Conservation (phyloP, 2,888 invertebrate genomes). For the Nycteola revayana region DNA sequence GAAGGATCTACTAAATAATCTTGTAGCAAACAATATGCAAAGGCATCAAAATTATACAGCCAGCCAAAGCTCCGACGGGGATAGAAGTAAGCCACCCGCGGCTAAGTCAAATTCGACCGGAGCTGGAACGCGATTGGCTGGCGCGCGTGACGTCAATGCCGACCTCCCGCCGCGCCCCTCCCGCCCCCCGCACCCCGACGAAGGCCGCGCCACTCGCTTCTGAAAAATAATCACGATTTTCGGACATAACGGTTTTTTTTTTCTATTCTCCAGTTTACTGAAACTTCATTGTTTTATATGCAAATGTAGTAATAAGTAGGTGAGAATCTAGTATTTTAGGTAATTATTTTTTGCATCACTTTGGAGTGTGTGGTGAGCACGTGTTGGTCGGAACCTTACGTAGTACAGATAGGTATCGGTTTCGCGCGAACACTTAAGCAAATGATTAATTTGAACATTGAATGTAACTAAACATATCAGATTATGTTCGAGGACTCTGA, state of each 20-base stretch:
- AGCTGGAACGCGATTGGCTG: conserved; percentile 63
- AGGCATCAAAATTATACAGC: conserved; percentile 39
- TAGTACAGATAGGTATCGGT: conserved; percentile 3
- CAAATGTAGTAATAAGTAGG: conserved; percentile 24
- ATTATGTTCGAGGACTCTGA: not conserved
- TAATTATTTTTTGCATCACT: conserved; percentile 27
- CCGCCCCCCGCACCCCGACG: conserved; percentile 47
- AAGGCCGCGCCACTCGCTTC: conserved; percentile 68
- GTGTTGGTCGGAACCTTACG: conserved; percentile 20
- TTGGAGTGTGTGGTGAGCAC: conserved; percentile 29
- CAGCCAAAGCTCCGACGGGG: conserved; percentile 50
- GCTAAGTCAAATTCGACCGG: conserved; percentile 59
- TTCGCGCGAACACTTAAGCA: conserved; percentile 18
- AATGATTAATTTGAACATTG: conserved; percentile 16
- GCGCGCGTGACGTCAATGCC: conserved; percentile 76
- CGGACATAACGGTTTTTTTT: conserved; percentile 52
- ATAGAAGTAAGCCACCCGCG: conserved; percentile 54
- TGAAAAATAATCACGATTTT: conserved; percentile 76
- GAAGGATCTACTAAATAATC: conserved; percentile 22
- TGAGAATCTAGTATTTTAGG: conserved; percentile 23
- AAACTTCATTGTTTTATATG: conserved; percentile 39
- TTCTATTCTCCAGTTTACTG: conserved; percentile 37
- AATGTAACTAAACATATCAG: conserved; percentile 6
- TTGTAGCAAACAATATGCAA: conserved; percentile 41
- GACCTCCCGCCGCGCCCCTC: conserved; percentile 63